Evolutionary conservation across 2,113 vertebrate species (phyloP).

Genomic region (Chaenogobius annularis): DNA sequence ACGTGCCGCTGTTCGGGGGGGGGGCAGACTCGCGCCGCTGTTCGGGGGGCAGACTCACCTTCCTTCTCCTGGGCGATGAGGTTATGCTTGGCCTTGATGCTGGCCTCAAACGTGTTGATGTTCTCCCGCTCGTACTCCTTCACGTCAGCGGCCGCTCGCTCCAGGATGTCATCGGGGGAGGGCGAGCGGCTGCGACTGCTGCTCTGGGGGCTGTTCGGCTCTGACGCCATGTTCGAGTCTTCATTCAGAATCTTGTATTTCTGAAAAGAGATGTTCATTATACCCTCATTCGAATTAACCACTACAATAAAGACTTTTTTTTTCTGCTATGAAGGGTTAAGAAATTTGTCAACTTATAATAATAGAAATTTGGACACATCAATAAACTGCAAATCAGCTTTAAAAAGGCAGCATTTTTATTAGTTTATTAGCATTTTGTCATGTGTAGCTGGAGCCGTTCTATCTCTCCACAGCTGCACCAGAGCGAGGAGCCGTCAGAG

Average conservation of each 20-base stretch:
- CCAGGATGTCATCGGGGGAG: conserved; percentile 93
- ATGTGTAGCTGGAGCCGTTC: no score
- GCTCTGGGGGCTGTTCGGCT: conserved; percentile 96
- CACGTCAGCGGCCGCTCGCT: conserved; percentile 93
- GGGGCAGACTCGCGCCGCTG: no score
- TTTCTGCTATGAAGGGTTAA: no score
- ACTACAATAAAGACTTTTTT: no score
- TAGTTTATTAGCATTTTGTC: no score
- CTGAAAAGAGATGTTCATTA: conserved; percentile 61
- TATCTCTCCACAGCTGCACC: no score
- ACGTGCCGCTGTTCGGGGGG: background rate
- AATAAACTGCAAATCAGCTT: no score
- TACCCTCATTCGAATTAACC: background rate
- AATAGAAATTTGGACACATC: no score
- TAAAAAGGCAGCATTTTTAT: no score
- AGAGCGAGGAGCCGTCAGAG: no score
- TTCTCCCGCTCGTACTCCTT: conserved; percentile 98
- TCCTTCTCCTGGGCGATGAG: conserved; percentile 96
- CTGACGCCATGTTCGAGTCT: conserved; percentile 91
- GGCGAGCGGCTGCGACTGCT: conserved; percentile 91
- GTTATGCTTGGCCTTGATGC: conserved; percentile 95
- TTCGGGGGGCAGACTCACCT: conserved; percentile 74
- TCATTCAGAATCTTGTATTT: conserved; percentile 91
- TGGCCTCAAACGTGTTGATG: conserved; percentile 94
- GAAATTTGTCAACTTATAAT: no score